Percentiles rank a stretch among this genome's conserved stretches.
phyloP scores from a whole-genome alignment of 2,888 invertebrate genomes.

The Fragum sueziense region DNA sequence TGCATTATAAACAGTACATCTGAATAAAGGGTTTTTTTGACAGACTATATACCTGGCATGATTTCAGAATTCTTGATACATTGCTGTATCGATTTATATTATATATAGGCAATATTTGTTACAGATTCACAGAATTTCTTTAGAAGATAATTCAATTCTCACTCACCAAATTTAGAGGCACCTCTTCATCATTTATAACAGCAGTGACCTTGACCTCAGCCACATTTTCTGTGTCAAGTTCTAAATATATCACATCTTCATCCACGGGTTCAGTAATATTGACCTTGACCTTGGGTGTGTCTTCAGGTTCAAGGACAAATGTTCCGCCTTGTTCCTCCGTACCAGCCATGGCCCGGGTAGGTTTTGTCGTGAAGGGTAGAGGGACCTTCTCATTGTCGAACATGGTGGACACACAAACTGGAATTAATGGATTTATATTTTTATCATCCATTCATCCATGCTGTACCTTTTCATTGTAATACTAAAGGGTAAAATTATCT shows the following conservation, averaged over 20 bases:
- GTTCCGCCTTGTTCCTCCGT: constrained; percentile 12
- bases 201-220: constrained; percentile 2
- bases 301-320: constrained; percentile 21
- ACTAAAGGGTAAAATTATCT: no score
- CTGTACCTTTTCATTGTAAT: no score
- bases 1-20: no score
- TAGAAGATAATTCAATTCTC: no score
- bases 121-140: no score
- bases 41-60: no score
- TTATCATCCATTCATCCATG: no score
- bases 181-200: background rate
- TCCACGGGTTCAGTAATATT: constrained; percentile 5
- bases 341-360: background rate
- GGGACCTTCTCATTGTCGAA: constrained; percentile 24
- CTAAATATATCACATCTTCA: constrained; percentile 10
- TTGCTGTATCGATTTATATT: no score
- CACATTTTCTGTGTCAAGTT: constrained; percentile 18
- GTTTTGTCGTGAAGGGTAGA: constrained; percentile 4
- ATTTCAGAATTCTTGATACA: no score
- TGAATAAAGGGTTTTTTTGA: no score
- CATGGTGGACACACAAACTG: constrained; percentile 25
- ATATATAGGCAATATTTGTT: no score
- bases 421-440: no score
- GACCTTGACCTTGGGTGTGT: constrained; percentile 16
- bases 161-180: background rate